Evolutionary conservation across 2,113 vertebrate genomes (phyloP), one percentile per base, ranked within the genome.

Genomic region (Synchiropus splendidus): DNA sequence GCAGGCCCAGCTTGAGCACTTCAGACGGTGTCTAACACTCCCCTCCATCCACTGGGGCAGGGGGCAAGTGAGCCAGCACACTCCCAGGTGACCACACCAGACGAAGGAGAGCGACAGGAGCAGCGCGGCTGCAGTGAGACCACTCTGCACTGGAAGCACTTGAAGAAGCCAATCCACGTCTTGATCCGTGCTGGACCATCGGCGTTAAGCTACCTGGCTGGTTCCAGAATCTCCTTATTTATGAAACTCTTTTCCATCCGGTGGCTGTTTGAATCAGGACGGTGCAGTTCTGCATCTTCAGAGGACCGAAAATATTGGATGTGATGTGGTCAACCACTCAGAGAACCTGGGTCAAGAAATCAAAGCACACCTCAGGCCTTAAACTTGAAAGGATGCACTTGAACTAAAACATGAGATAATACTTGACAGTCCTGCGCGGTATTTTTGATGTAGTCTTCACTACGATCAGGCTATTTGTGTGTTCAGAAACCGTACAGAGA

Each of bases 1-100:
- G 74, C 94, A 98, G 77, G 91, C 92, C 1, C 90, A 98, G 84
- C 89, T 98, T 53, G 92, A 97, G 80, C 94, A 97, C 89, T 92
- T 98, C 82, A 79, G 90, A 79, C 92, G 94, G 87, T 98, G 94
- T 88, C 86, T 98, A 87, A 91, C 88, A 31, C 75, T 97, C 80
- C 94, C 94, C 32, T 86, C 86, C 44, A 76, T 88, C 67, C 89
- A 90, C 58, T 96, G 94, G 92, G 87, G 90, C 75, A 83, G 91
- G 42, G 65, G 76, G 74, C 92, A 93, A 64, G 87, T 89, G 74
- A 94, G 93, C 78, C 89, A 90, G 40, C 91, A 92, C 53, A 87
- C 86, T 39, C 90, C 86, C 36, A 97, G 94, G 90, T 64, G 62
- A 77, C 61, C 53, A 51, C 62, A 39, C 48, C 2, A 1, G 42